These are phyloP conservation scores for Furcifer pardalis DNA, from an alignment of 2,797 vertebrate species.

Conservation along the genomic window DNA sequence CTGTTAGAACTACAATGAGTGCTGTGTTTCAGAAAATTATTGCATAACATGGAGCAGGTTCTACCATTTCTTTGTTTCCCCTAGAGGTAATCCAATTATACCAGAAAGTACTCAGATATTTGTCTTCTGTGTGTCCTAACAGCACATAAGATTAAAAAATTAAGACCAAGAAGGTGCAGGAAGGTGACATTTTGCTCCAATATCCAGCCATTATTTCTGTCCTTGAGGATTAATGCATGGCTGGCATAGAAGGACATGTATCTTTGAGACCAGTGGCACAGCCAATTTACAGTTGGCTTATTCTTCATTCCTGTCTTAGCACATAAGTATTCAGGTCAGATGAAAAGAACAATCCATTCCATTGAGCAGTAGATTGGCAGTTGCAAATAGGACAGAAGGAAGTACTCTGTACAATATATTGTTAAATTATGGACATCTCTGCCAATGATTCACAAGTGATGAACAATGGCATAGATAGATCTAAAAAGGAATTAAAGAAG, in stretches of 20 bases:
- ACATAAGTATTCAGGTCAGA: neutral
- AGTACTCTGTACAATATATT: neutral
- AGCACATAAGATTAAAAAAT: neutral
- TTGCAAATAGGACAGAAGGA: neutral
- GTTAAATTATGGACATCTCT: neutral
- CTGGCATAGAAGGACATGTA: neutral
- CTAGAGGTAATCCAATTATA: conserved; percentile 2
- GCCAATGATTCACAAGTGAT: neutral
- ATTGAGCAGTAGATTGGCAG: neutral
- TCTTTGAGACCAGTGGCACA: neutral
- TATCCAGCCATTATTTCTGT: neutral
- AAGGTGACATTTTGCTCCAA: neutral
- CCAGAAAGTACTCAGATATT: neutral
- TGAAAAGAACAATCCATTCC: neutral
- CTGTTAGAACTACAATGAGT: neutral
- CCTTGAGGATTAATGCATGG: neutral
- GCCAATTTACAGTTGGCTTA: neutral
- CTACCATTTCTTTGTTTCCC: neutral
- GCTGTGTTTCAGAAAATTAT: neutral
- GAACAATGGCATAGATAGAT: neutral
- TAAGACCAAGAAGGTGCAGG: neutral
- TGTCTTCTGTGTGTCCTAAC: neutral
- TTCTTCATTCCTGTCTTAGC: neutral
- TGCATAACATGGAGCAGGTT: neutral
- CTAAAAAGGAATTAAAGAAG: neutral